Base-by-base conservation (phyloP, 2,797 vertebrate species). In the Liparis tanakae region DNA sequence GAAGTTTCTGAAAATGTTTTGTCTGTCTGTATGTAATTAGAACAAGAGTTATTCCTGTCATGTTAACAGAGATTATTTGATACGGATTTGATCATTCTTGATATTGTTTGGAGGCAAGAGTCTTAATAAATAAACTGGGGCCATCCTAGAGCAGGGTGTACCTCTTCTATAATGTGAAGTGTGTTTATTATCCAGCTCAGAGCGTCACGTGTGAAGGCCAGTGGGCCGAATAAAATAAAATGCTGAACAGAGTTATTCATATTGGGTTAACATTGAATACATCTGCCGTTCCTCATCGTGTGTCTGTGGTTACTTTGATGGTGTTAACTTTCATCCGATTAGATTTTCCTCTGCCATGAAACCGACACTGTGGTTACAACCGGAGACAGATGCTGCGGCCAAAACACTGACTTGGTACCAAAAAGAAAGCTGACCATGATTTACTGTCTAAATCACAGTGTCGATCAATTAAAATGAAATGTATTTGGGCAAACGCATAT, bases 241-340 rank as follows among this genome's bases (percentile, higher is more conserved):
- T 55, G 9, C 22, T 39, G 3, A 67, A 59, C 58, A 66, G 36
- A 34, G 2, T 50, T 33, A 20, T 17, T 50, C 1, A 0, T 17
- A 12, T 37, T 46, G 7, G 6, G 0, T 18, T 18, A 9, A 51
- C n/a, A 34, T 20, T 57, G 25, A 25, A n/a, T 72, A 34, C 22
- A 13, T 55, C 30, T 20, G 46, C 34, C 36, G 51, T 39, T 56
- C 18, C 53, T 43, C 18, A 46, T 46, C 25, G 58, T 58, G 58
- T 65, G 44, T 67, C 25, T 12, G 14, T 50, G 20, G 55, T 43
- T 53, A 25, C 13, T 33, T 37, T 34, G 36, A 48, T 57, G 14
- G 43, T 10, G 8, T 66, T 64, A n/a, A 7, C 0, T n/a, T 67
- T 50, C 30, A 54, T 73, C 5, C 10, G 36, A 80, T 84, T 59